Evolutionary conservation across 2,797 vertebrate genomes (phyloP).

Genomic region (Miopithecus talapoin): DNA sequence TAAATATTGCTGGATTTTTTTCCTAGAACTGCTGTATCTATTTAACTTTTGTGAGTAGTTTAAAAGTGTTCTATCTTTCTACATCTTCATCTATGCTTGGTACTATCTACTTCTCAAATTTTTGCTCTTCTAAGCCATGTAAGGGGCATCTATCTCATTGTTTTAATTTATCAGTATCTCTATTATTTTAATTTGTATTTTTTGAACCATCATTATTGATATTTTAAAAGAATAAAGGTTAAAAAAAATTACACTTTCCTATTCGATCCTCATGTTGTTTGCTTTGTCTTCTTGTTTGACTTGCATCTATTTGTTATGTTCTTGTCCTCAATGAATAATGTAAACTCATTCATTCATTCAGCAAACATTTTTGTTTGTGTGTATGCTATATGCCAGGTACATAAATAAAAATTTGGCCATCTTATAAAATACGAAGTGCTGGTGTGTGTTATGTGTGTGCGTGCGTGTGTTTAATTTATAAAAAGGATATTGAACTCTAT

Average conservation of each 20-base stretch:
- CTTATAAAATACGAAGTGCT: not conserved
- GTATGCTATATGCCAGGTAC: not conserved
- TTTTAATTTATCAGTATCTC: not conserved
- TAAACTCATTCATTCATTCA: not conserved
- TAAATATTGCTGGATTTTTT: not conserved
- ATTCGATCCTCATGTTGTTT: not conserved
- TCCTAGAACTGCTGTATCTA: not conserved
- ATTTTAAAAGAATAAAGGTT: not conserved
- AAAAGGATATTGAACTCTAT: not conserved
- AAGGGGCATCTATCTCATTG: not conserved
- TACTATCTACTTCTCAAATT: not conserved
- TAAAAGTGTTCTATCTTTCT: not conserved
- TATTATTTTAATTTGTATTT: not conserved
- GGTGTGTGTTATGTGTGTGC: not conserved
- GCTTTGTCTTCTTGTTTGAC: not conserved
- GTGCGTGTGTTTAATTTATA: not conserved
- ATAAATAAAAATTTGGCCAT: not conserved
- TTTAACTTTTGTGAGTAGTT: not conserved
- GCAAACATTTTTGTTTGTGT: not conserved
- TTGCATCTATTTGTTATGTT: not conserved
- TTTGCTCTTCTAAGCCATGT: not conserved
- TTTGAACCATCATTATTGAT: not conserved
- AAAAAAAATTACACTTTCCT: not conserved
- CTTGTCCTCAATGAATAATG: not conserved
- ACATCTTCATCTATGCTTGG: not conserved